phyloP scores from a whole-genome alignment of 2,888 invertebrate genomes.

The Conus canariensis region DNA sequence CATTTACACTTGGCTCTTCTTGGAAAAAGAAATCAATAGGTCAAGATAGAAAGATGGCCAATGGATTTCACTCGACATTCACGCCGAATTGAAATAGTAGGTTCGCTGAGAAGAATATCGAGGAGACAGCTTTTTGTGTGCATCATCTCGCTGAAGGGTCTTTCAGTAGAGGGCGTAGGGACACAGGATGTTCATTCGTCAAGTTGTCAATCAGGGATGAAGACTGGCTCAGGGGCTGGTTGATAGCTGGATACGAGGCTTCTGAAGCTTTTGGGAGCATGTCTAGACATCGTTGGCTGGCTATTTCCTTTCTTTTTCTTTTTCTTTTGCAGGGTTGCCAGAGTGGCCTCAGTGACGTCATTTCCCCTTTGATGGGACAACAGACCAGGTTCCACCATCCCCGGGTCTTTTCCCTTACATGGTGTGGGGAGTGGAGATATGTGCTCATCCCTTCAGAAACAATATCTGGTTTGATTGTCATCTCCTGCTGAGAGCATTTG shows the following conservation, averaged over 20 bases:
- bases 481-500: too few species aligned
- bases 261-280: background rate
- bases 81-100: background rate
- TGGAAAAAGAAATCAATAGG: background rate
- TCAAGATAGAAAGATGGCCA: background rate
- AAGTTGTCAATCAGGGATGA: conserved; percentile 17
- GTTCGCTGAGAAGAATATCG: background rate
- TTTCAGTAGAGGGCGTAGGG: background rate
- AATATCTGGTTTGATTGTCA: too few species aligned
- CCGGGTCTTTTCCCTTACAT: too few species aligned
- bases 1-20: conserved; percentile 1
- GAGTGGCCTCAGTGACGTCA: too few species aligned
- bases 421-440: too few species aligned
- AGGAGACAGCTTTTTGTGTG: background rate
- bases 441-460: too few species aligned
- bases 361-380: too few species aligned
- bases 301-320: too few species aligned
- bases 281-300: too few species aligned
- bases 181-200: conserved; percentile 23
- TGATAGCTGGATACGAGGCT: conserved; percentile 6
- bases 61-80: background rate
- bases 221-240: background rate
- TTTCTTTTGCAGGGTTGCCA: too few species aligned
- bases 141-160: background rate
- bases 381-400: too few species aligned